Evolutionary conservation across 2,113 vertebrate genomes (phyloP).

Genomic region (Zootoca vivipara): DNA sequence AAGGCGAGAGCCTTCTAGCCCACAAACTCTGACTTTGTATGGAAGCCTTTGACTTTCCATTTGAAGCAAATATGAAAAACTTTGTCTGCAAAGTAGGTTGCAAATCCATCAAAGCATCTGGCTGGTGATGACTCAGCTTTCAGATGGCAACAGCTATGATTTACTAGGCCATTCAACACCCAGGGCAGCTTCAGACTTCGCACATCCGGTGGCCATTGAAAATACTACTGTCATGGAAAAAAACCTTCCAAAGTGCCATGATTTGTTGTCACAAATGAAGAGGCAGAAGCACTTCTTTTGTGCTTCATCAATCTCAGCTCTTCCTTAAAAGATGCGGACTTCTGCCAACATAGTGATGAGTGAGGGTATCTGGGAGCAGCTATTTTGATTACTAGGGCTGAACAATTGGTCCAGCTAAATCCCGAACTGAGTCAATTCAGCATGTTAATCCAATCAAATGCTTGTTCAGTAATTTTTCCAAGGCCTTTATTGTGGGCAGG

Average conservation of each 20-base stretch:
- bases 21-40: background rate
- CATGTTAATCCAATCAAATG: no score
- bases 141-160: background rate
- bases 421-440: no score
- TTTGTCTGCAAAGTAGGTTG: background rate
- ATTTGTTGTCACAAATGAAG: background rate
- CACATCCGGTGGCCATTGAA: background rate
- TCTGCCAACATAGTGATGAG: background rate
- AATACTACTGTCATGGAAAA: background rate
- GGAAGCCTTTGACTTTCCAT: background rate
- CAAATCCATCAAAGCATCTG: background rate
- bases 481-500: no score
- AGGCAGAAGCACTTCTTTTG: background rate
- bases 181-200: background rate
- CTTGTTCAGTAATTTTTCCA: no score
- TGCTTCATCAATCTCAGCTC: background rate
- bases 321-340: background rate
- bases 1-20: background rate
- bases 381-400: background rate
- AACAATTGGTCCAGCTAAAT: no score
- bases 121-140: constrained; percentile 3
- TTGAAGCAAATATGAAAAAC: constrained; percentile 12
- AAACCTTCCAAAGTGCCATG: background rate
- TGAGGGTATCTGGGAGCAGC: no score
- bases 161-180: background rate